These are phyloP conservation scores for Agyllia agylla DNA, from an alignment of 2,888 invertebrate species.

Conservation along the genomic window DNA sequence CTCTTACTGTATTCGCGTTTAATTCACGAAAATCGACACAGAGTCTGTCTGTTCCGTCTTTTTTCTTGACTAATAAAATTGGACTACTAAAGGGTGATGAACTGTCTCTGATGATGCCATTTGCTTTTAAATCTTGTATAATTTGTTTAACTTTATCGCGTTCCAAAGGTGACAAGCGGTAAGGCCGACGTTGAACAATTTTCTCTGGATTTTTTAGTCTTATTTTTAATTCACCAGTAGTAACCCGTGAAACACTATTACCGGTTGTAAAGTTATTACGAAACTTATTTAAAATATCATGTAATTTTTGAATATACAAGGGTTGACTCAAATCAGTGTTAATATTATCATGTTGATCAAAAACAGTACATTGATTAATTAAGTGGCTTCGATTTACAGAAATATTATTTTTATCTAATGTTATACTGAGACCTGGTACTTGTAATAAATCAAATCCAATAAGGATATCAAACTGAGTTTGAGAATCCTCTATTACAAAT, in stretches of 20 bases:
- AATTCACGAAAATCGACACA: constrained; percentile 77
- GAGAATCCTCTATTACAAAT: background rate
- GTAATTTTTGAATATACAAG: background rate
- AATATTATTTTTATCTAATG: background rate
- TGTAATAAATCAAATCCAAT: constrained; percentile 1
- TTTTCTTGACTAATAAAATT: constrained; percentile 68
- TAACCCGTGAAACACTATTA: background rate
- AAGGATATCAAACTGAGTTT: background rate
- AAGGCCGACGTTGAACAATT: background rate
- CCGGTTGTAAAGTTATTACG: constrained; percentile 40
- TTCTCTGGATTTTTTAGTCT: background rate
- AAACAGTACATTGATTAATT: background rate
- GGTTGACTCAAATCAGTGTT: background rate
- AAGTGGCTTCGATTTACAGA: background rate
- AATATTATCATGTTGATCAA: background rate
- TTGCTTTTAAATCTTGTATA: background rate
- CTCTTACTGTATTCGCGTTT: constrained; percentile 69
- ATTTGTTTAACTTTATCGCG: background rate
- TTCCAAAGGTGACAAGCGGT: background rate
- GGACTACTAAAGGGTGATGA: background rate
- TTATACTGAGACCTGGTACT: background rate
- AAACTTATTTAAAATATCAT: constrained; percentile 36
- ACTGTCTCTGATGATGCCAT: background rate
- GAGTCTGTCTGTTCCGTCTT: constrained; percentile 78
- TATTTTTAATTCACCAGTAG: background rate